These are phyloP conservation scores for Dendrophyllia cribrosa DNA, from an alignment of 64 coral and sea anemone genomes.

Conservation along the genomic window DNA sequence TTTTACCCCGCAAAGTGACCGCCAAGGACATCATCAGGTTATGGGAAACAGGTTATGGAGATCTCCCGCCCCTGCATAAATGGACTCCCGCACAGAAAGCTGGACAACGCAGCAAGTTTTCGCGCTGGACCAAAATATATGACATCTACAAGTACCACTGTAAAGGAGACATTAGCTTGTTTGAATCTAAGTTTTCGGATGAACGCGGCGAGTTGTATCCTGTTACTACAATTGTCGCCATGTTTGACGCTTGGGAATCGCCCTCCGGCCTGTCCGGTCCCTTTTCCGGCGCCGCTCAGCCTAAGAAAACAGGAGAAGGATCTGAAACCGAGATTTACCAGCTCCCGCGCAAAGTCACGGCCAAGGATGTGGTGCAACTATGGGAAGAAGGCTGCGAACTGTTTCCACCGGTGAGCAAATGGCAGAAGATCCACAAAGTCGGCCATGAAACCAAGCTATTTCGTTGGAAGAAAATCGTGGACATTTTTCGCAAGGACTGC, in stretches of 20 bases:
- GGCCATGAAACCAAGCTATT: conserved; percentile 99
- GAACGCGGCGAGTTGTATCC: conserved; percentile 92
- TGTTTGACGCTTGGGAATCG: conserved; percentile 94
- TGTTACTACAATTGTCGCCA: conserved; percentile 94
- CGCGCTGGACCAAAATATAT: conserved; percentile 97
- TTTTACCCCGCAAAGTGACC: conserved; percentile 94
- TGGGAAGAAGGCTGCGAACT: conserved; percentile 95
- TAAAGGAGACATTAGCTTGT: conserved; percentile 81
- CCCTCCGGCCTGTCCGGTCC: conserved; percentile 66
- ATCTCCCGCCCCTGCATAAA: conserved; percentile 82
- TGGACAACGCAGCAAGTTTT: conserved; percentile 96
- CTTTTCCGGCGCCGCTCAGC: background rate
- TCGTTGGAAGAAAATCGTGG: conserved; percentile 99
- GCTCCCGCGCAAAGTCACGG: conserved; percentile 93
- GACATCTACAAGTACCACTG: conserved; percentile 98
- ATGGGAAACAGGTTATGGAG: conserved; percentile 86
- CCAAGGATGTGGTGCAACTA: conserved; percentile 91
- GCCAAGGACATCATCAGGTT: conserved; percentile 92
- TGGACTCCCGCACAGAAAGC: conserved; percentile 97
- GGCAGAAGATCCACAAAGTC: conserved; percentile 96
- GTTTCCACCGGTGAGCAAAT: conserved; percentile 88
- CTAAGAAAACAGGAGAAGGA: conserved; percentile 54
- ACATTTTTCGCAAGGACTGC: conserved; percentile 97
- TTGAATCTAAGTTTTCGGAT: conserved; percentile 87
- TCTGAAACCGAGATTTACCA: conserved; percentile 78